A percentile compares a stretch with the other conserved stretches of the same genome.
These are phyloP conservation scores for Chionodraco myersi DNA, from an alignment of 2,113 vertebrate genomes.

Conservation along the genomic window DNA sequence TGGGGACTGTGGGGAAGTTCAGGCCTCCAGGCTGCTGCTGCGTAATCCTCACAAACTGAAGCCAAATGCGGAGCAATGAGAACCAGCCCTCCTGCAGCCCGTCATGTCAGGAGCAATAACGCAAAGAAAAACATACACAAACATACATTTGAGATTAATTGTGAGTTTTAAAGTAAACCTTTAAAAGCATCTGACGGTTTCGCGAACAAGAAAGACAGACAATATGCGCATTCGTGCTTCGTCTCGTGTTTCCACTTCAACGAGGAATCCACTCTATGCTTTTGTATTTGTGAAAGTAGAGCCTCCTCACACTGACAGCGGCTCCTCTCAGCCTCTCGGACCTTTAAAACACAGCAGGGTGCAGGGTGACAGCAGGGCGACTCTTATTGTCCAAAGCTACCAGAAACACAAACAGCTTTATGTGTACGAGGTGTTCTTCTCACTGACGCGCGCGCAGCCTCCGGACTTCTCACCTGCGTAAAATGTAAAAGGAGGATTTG, in stretches of 20 bases:
- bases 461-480: background rate
- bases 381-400: background rate
- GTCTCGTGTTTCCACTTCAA: background rate
- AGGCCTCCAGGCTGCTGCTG: slow-evolving; percentile 21
- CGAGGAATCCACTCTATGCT: background rate
- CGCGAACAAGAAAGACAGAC: too few species aligned
- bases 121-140: background rate
- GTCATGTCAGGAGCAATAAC: slow-evolving; percentile 55
- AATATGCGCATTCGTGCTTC: too few species aligned
- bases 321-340: slow-evolving; percentile 22
- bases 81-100: slow-evolving; percentile 38
- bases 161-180: background rate
- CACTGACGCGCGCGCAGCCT: background rate
- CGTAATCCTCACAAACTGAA: slow-evolving; percentile 32
- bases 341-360: slow-evolving; percentile 16
- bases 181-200: too few species aligned
- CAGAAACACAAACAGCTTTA: background rate
- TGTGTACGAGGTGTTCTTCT: background rate
- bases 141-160: slow-evolving; percentile 15
- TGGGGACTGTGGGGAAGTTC: background rate
- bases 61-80: slow-evolving; percentile 46
- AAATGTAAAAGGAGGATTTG: background rate
- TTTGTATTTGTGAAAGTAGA: background rate
- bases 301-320: background rate
- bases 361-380: background rate